Evolutionary conservation across 1,140 invertebrate genomes (phyloP).

Genomic region (Epicauta chinensis): DNA sequence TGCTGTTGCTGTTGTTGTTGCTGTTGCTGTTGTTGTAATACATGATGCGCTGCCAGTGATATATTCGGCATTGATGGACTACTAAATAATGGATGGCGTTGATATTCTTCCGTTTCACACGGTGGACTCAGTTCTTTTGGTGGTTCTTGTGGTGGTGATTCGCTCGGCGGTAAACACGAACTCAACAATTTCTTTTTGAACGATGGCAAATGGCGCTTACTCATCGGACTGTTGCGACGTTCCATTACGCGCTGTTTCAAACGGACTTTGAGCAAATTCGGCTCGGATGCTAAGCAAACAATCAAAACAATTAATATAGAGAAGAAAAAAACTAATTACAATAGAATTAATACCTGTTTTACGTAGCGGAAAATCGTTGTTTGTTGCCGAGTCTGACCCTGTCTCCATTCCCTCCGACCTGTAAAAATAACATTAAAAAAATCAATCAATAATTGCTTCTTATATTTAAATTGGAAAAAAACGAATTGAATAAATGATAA

Average conservation of each 20-base stretch:
- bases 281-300: conserved; percentile 80
- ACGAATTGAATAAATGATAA: no score
- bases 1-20: background rate
- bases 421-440: conserved; percentile 20
- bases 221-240: conserved; percentile 78
- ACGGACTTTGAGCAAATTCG: conserved; percentile 93
- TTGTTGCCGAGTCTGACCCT: conserved; percentile 32
- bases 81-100: conserved; percentile 68
- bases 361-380: conserved; percentile 78
- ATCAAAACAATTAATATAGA: no score
- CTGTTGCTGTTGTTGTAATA: conserved; percentile 14
- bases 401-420: conserved; percentile 43
- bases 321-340: no score
- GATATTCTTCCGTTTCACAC: conserved; percentile 47
- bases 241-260: conserved; percentile 94
- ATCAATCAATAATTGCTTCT: background rate
- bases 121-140: conserved; percentile 39
- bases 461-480: no score
- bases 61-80: conserved; percentile 96
- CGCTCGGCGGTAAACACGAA: conserved; percentile 40
- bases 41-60: conserved; percentile 59
- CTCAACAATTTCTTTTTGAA: conserved; percentile 54
- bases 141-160: conserved; percentile 44
- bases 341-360: conserved; percentile 76
- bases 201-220: conserved; percentile 69